Conservation (phyloP, 2,888 invertebrate genomes). For the Acrobasis repandana region DNA sequence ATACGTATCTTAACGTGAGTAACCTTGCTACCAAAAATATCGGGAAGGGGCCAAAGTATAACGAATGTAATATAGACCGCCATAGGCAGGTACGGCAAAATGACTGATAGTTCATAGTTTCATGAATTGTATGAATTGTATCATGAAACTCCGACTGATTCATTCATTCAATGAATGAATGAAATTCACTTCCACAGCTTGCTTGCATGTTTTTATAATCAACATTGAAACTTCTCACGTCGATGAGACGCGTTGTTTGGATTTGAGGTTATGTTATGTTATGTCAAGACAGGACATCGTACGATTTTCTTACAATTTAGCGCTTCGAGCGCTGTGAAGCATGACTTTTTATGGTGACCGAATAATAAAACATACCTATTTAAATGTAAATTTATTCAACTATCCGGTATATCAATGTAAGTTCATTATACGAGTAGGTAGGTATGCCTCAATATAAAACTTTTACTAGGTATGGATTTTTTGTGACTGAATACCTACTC, state of each 20-base stretch:
- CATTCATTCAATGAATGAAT: not conserved
- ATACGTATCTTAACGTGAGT: not conserved
- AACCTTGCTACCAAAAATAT: not conserved
- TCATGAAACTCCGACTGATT: not conserved
- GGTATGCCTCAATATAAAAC: no score
- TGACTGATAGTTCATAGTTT: not conserved
- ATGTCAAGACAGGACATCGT: constrained; percentile 33
- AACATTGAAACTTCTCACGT: not conserved
- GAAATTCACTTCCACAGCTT: not conserved
- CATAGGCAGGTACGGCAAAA: not conserved
- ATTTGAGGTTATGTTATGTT: constrained; percentile 12
- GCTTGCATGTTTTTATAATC: constrained; percentile 13
- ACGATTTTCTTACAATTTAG: constrained; percentile 35
- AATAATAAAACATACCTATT: not conserved
- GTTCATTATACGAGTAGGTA: no score
- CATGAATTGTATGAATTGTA: not conserved
- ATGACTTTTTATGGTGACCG: not conserved
- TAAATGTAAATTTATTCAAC: no score
- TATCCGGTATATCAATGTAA: no score
- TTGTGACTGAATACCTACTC: no score
- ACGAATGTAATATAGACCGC: not conserved
- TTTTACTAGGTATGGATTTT: no score
- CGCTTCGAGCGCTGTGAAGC: constrained; percentile 39
- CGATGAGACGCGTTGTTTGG: constrained; percentile 3
- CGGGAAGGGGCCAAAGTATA: not conserved